These are phyloP conservation scores for Corythucha ciliata DNA, from an alignment of 2,888 invertebrate species.

Conservation along the genomic window DNA sequence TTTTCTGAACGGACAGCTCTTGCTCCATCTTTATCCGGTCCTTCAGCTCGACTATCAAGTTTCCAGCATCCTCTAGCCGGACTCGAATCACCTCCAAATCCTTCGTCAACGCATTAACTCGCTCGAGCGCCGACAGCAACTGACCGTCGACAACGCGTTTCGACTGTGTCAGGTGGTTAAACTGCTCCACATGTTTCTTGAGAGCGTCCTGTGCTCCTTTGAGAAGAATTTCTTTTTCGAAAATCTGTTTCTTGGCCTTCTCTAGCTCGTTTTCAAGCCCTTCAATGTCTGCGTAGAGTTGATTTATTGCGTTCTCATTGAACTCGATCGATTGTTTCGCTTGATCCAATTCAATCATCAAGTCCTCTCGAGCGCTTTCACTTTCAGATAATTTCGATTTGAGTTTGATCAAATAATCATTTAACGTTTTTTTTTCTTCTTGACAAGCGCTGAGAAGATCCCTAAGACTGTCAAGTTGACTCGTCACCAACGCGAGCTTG, in stretches of 20 bases:
- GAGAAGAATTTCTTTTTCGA: background rate
- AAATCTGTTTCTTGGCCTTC: background rate
- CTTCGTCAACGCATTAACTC: background rate
- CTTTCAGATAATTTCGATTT: too few relatives aligned
- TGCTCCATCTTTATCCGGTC: slow-evolving; percentile 1
- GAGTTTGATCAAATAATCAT: too few relatives aligned
- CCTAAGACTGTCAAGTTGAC: too few relatives aligned
- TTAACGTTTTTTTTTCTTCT: too few relatives aligned
- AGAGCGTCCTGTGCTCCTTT: background rate
- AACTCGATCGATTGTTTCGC: too few relatives aligned
- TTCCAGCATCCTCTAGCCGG: background rate
- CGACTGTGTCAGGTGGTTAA: slow-evolving; percentile 1
- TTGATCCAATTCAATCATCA: too few relatives aligned
- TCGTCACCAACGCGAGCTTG: too few relatives aligned
- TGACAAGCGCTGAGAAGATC: too few relatives aligned
- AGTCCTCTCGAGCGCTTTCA: too few relatives aligned
- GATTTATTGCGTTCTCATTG: too few relatives aligned
- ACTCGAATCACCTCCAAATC: slow-evolving; percentile 5
- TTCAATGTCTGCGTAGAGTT: too few relatives aligned
- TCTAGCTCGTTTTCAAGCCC: slow-evolving; percentile 3
- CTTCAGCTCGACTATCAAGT: slow-evolving; percentile 4
- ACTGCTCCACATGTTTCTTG: background rate
- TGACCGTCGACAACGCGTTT: slow-evolving; percentile 5
- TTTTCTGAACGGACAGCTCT: slow-evolving; percentile 2
- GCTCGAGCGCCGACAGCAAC: background rate